Evolutionary conservation across 2,113 vertebrate genomes (phyloP).

Genomic region (Patagioenas fasciata): DNA sequence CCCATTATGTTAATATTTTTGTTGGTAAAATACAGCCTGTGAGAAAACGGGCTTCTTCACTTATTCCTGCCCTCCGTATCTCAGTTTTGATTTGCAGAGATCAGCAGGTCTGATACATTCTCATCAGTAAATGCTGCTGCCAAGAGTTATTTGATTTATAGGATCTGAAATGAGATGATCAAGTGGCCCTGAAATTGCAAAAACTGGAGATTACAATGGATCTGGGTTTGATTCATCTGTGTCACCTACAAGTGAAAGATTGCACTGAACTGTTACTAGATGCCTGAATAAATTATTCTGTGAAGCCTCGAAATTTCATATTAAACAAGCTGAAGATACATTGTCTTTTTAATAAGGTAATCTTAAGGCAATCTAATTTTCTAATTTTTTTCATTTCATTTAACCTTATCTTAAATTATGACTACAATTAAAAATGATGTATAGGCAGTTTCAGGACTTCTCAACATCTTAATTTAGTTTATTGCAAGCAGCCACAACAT

Average conservation of each 20-base stretch:
- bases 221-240: not conserved
- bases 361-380: not conserved
- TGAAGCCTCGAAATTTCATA: not conserved
- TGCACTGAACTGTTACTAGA: not conserved
- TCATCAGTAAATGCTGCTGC: not conserved
- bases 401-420: constrained; percentile 3
- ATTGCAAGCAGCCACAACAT: constrained; percentile 1
- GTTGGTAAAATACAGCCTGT: not conserved
- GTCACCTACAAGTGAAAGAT: not conserved
- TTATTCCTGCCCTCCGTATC: not conserved
- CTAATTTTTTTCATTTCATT: constrained; percentile 36
- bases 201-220: not conserved
- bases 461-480: constrained; percentile 40
- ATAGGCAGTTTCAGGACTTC: not conserved
- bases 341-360: not conserved
- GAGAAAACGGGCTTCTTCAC: not conserved
- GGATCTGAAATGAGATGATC: not conserved
- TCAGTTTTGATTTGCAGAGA: not conserved
- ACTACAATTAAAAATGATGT: constrained; percentile 46
- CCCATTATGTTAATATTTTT: not conserved
- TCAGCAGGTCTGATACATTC: not conserved
- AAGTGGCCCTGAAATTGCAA: constrained; percentile 20
- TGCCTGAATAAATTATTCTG: constrained; percentile 12
- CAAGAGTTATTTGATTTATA: not conserved
- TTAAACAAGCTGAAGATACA: not conserved